A percentile compares a stretch with the other conserved stretches of the same genome.
phyloP scores from a whole-genome alignment of 2,888 invertebrate genomes.

The Drosophila flavopinicola region DNA sequence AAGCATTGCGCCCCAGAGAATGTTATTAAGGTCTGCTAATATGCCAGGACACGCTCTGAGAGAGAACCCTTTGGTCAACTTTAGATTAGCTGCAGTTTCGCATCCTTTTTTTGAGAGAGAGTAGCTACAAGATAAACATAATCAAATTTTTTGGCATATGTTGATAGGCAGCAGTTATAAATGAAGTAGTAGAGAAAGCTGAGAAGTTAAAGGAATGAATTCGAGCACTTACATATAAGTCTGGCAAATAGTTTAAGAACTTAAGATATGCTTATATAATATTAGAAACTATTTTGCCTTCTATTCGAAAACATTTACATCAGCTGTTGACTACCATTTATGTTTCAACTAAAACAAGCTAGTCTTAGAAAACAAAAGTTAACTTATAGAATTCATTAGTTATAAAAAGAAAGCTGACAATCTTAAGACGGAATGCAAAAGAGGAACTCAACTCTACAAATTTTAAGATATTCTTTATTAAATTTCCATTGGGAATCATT shows the following conservation, averaged over 20 bases:
- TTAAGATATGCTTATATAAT: too few species aligned
- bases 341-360: not conserved
- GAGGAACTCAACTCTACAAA: not conserved
- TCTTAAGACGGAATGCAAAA: too few species aligned
- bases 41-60: constrained; percentile 61
- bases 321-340: too few species aligned
- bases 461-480: too few species aligned
- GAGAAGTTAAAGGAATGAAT: too few species aligned
- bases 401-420: too few species aligned
- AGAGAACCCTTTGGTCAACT: constrained; percentile 64
- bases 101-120: not conserved
- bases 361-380: not conserved
- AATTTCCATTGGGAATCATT: too few species aligned
- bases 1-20: constrained; percentile 30
- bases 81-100: constrained; percentile 34
- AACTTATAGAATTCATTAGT: not conserved
- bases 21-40: constrained; percentile 47
- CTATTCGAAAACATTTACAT: too few species aligned
- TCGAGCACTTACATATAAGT: not conserved
- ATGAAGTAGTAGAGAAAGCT: constrained; percentile 16
- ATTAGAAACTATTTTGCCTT: too few species aligned
- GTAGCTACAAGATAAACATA: constrained; percentile 42
- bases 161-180: constrained; percentile 11
- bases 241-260: not conserved
- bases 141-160: constrained; percentile 36